A percentile compares a stretch with the other conserved stretches of the same genome.
phyloP scores from a whole-genome alignment of 2,888 invertebrate genomes.

The Macropis europaea region DNA sequence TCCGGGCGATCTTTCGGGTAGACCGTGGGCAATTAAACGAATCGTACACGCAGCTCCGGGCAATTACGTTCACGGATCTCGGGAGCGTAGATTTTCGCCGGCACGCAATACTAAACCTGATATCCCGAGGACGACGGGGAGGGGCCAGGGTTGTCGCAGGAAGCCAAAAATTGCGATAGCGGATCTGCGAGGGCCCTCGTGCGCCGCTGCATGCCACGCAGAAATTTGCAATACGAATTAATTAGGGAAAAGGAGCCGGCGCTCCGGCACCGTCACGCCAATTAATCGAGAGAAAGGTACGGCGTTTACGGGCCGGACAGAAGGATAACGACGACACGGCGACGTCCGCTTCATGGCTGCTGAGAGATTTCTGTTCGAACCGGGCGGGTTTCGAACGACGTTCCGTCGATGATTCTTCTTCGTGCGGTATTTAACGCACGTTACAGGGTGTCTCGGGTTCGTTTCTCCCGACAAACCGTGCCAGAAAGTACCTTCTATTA shows the following conservation, averaged over 20 bases:
- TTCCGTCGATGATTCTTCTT: too few species aligned
- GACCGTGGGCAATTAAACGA: conserved; percentile 52
- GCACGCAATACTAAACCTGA: conserved; percentile 39
- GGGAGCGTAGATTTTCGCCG: conserved; percentile 32
- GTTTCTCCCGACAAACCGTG: too few species aligned
- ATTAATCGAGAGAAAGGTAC: conserved; percentile 69
- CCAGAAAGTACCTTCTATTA: too few species aligned
- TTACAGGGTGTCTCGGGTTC: too few species aligned
- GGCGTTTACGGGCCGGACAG: conserved; percentile 2
- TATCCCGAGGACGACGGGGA: background rate
- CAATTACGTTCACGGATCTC: conserved; percentile 44
- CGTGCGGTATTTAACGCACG: too few species aligned
- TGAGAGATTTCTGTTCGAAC: background rate
- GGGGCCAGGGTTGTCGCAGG: conserved; percentile 38
- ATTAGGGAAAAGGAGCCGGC: conserved; percentile 58
- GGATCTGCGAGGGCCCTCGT: conserved; percentile 4
- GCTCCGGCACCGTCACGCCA: conserved; percentile 62
- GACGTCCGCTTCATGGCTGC: background rate
- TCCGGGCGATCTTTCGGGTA: too few species aligned
- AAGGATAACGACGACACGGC: conserved; percentile 29
- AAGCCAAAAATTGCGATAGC: conserved; percentile 50
- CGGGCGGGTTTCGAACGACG: conserved; percentile 1
- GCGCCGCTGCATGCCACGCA: conserved; percentile 22
- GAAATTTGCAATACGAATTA: conserved; percentile 62
- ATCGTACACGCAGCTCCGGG: conserved; percentile 42